Conservation (phyloP, 2,113 vertebrate species). For the Zosterops hypoxanthus region DNA sequence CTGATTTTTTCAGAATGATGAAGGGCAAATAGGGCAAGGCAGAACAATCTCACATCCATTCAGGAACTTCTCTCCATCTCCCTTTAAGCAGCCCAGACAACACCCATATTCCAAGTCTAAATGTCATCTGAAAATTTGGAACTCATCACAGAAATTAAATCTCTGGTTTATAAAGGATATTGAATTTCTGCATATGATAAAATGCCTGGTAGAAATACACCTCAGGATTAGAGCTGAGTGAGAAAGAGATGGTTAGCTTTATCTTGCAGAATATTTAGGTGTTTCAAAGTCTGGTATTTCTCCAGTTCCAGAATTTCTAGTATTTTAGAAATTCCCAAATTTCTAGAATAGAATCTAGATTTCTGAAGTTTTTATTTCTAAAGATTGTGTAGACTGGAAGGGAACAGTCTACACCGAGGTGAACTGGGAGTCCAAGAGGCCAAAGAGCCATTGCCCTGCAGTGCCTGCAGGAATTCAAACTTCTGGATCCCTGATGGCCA, state of each 20-base stretch:
- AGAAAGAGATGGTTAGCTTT: not conserved
- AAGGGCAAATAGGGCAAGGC: not conserved
- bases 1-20: not conserved
- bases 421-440: not conserved
- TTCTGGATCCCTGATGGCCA: too few species aligned
- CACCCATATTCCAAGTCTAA: not conserved
- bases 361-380: not conserved
- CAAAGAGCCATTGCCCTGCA: accelerated
- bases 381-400: not conserved
- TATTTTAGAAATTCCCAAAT: not conserved
- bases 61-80: not conserved
- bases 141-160: not conserved
- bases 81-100: not conserved
- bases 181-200: not conserved
- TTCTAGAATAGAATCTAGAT: not conserved
- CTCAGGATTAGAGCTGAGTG: not conserved
- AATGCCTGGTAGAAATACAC: not conserved
- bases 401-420: not conserved
- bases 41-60: not conserved
- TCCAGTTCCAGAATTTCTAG: not conserved
- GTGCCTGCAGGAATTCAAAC: not conserved
- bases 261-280: not conserved
- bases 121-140: not conserved
- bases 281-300: not conserved
- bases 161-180: not conserved